Conservation (phyloP, 2,797 vertebrate genomes). For the Anguilla marmorata region DNA sequence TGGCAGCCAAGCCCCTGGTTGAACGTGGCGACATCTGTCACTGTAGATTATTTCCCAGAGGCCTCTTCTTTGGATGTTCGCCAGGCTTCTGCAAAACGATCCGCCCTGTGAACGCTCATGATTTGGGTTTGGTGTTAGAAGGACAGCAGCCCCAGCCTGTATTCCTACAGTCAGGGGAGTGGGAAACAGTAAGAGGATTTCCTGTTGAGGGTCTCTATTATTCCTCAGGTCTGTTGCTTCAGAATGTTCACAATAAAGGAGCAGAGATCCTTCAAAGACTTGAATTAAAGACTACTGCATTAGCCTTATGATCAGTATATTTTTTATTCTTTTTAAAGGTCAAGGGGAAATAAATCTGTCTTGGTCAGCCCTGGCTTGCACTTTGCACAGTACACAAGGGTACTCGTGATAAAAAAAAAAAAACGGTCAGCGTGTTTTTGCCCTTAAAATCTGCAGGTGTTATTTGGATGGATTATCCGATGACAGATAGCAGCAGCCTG, state of each 20-base stretch:
- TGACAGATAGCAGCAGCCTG: background rate
- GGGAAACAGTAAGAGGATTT: background rate
- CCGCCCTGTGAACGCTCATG: slow-evolving; percentile 36
- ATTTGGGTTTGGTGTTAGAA: background rate
- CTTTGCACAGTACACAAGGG: background rate
- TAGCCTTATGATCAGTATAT: background rate
- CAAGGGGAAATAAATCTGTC: background rate
- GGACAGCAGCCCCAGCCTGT: background rate
- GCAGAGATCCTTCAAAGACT: background rate
- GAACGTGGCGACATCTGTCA: slow-evolving; percentile 38
- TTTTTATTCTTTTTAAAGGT: background rate
- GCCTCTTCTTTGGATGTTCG: background rate
- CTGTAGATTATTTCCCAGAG: slow-evolving; percentile 39
- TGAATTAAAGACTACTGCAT: background rate
- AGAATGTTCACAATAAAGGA: background rate
- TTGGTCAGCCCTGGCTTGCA: background rate
- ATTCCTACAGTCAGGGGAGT: background rate
- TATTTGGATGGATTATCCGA: background rate
- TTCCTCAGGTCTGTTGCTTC: background rate
- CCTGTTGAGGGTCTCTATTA: background rate
- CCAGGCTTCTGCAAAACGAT: background rate
- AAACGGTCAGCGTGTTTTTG: background rate
- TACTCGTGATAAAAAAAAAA: background rate
- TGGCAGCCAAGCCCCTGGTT: slow-evolving; percentile 32
- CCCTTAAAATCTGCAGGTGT: background rate